Conservation (phyloP, 1,140 invertebrate genomes). For the Brachionus manjavacas region DNA sequence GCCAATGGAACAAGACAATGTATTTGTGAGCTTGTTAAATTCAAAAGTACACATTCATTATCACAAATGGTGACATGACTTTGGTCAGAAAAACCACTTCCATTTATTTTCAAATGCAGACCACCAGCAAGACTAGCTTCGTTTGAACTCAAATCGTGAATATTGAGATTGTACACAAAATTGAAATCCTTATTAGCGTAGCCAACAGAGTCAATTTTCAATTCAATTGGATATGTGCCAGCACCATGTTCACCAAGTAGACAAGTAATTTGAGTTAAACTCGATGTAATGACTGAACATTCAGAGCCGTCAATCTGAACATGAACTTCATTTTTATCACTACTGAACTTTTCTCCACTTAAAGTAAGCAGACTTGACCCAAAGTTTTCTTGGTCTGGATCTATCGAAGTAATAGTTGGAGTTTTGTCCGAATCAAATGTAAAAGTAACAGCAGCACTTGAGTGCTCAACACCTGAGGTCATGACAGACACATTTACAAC, state of each 20-base stretch:
- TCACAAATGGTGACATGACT: neutral
- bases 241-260: constrained; percentile 40
- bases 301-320: neutral
- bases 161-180: neutral
- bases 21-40: neutral
- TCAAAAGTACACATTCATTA: neutral
- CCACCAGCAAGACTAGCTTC: constrained; percentile 25
- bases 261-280: constrained; percentile 43
- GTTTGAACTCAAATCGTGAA: neutral
- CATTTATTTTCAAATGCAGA: neutral
- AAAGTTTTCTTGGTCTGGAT: neutral
- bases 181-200: neutral
- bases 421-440: neutral
- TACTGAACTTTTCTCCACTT: neutral
- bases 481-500: neutral
- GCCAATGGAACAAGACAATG: neutral
- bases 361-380: neutral
- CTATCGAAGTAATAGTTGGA: neutral
- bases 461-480: neutral
- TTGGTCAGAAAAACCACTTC: constrained; percentile 4
- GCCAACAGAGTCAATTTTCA: constrained; percentile 43
- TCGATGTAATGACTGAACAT: neutral
- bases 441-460: neutral
- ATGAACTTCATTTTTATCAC: neutral
- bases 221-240: constrained; percentile 41